Conservation (phyloP, 1,140 invertebrate species). For the Linepithema humile region DNA sequence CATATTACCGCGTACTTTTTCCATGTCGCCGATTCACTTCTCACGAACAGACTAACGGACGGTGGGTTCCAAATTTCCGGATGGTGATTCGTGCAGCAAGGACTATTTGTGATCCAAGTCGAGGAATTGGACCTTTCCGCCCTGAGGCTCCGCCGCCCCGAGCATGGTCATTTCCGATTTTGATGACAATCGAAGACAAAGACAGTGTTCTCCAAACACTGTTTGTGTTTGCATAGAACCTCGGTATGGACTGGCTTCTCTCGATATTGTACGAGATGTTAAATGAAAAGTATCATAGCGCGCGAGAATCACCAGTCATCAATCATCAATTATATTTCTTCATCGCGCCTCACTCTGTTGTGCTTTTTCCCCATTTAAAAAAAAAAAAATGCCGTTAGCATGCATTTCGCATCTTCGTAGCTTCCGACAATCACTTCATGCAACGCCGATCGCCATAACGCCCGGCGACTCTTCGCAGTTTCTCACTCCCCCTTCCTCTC, state of each 20-base stretch:
- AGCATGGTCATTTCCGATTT: constrained; percentile 58
- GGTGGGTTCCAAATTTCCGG: constrained; percentile 65
- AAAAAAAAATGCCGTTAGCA: constrained; percentile 5
- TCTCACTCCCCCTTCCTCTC: background rate
- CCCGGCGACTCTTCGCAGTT: background rate
- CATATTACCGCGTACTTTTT: constrained; percentile 52
- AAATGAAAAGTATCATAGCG: background rate
- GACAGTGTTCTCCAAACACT: background rate
- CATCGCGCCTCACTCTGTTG: background rate
- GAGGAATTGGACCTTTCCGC: constrained; percentile 60
- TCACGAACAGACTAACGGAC: constrained; percentile 38
- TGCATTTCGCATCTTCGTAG: constrained; percentile 67
- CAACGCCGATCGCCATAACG: constrained; percentile 27
- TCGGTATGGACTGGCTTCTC: no score
- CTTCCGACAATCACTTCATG: constrained; percentile 62
- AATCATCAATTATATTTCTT: background rate
- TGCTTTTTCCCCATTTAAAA: background rate
- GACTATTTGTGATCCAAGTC: constrained; percentile 60
- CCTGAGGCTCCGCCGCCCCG: background rate
- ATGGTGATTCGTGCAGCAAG: background rate
- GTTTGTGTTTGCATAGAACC: background rate
- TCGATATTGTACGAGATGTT: background rate
- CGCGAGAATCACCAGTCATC: background rate
- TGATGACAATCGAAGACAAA: constrained; percentile 56
- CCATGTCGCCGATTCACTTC: constrained; percentile 50